phyloP scores from a whole-genome alignment of 1,140 invertebrate genomes.

The Bathynomus jamesi region DNA sequence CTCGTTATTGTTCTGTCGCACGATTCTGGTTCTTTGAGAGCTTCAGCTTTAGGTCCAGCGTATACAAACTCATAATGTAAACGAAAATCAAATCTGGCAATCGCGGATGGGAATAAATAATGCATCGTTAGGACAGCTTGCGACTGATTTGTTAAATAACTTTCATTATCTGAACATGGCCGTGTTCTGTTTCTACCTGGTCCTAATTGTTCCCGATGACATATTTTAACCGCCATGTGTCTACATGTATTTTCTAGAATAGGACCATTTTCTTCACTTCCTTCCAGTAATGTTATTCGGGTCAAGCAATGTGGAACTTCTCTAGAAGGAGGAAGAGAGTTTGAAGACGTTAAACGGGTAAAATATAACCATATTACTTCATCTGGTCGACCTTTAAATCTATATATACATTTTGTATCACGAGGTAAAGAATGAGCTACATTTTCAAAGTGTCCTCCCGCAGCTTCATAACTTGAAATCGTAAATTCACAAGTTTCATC shows the following conservation, averaged over 20 bases:
- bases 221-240: constrained; percentile 24
- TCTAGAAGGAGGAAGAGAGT: constrained; percentile 23
- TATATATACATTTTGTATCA: constrained; percentile 32
- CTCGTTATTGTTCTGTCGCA: constrained; percentile 32
- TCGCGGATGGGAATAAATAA: constrained; percentile 63
- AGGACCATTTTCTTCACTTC: constrained; percentile 19
- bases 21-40: constrained; percentile 25
- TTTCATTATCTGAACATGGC: constrained; percentile 63
- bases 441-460: constrained; percentile 31
- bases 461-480: constrained; percentile 32
- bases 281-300: constrained; percentile 23
- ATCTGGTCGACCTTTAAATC: constrained; percentile 29
- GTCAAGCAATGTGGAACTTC: constrained; percentile 28
- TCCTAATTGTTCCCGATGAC: constrained; percentile 31
- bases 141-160: constrained; percentile 62
- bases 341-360: constrained; percentile 26
- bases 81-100: constrained; percentile 66
- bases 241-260: constrained; percentile 31
- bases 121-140: constrained; percentile 65
- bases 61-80: constrained; percentile 69
- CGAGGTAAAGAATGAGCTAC: constrained; percentile 33
- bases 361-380: constrained; percentile 37
- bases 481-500: constrained; percentile 30
- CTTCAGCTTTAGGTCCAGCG: constrained; percentile 30
- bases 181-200: constrained; percentile 64